phyloP scores from a whole-genome alignment of 2,888 invertebrate species.

The Agrotis puta region DNA sequence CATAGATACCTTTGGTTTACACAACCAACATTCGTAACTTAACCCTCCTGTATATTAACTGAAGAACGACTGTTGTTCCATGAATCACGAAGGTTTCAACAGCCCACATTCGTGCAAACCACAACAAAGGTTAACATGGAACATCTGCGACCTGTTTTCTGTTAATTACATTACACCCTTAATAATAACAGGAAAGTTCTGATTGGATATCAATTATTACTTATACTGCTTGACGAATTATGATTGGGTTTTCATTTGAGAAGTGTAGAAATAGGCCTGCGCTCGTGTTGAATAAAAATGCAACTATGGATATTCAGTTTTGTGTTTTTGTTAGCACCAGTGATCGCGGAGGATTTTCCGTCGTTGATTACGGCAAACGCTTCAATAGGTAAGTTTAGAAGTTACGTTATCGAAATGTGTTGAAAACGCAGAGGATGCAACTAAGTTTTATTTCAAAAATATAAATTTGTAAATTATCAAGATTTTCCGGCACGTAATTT shows the following conservation, averaged over 20 bases:
- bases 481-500: too few species aligned
- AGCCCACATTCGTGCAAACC: constrained; percentile 61
- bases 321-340: constrained; percentile 69
- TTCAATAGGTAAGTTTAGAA: constrained; percentile 92
- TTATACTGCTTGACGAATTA: constrained; percentile 72
- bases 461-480: not conserved
- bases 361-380: constrained; percentile 94
- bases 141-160: constrained; percentile 71
- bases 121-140: constrained; percentile 80
- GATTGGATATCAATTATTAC: constrained; percentile 64
- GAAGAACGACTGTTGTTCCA: constrained; percentile 36
- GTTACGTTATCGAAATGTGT: not conserved
- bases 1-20: not conserved
- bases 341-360: constrained; percentile 92
- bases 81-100: constrained; percentile 56
- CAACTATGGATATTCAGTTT: constrained; percentile 72
- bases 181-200: constrained; percentile 64
- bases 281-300: constrained; percentile 75
- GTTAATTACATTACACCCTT: constrained; percentile 66
- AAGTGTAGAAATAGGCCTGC: constrained; percentile 61
- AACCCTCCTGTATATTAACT: constrained; percentile 50
- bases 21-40: not conserved
- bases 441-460: not conserved
- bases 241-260: constrained; percentile 74
- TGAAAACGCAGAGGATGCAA: not conserved